Evolutionary conservation across 2,797 vertebrate genomes (phyloP), one percentile per base, ranked within the genome.

Genomic region (Cyprinodon diabolis): DNA sequence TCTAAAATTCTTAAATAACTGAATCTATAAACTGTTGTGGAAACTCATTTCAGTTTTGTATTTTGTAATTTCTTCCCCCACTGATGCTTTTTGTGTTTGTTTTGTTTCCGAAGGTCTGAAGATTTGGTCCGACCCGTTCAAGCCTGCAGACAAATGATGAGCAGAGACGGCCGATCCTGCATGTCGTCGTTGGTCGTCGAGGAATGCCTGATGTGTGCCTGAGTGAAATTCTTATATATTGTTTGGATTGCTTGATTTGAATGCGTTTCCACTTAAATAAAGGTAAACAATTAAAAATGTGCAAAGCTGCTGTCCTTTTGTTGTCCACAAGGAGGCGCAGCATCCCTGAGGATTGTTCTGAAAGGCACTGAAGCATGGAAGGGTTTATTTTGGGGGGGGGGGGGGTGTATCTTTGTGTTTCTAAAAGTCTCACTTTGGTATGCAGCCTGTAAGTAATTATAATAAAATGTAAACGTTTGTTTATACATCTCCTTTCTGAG

Each of bases 71-170:
- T 43, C 2, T 45, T 13, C 4, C 21, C 6, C 5, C 7, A 43
- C 13, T 23, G 25, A 63, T 35, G 13, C 23, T 51, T 35, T 66
- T 47, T 70, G n/a, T 52, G 25, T 57, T 7, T 52, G 30, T 17
- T 51, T 69, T 54, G 60, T 77, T 5, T 58, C 66, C 58, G 0
- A 74, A 95, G 95, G 95, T 82, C 67, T 96, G 79, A 95, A 95
- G 83, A 68, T 94, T 3, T 96, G 95, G 95, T 94, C 95, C 0
- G 94, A 96, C 88, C 95, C 95, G 2, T 96, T 92, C 82, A 95
- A 94, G 71, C 66, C 93, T 69, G 62, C 66, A 10, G 75, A 21
- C 0, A 93, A 95, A 88, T 95, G 90, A 90, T 60, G 72, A 74
- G 30, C 58, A 4, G 19, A 0, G 69, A 30, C 30, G 0, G 48